phyloP scores from a whole-genome alignment of 2,888 invertebrate species.

The Cryptocephalus moraei region DNA sequence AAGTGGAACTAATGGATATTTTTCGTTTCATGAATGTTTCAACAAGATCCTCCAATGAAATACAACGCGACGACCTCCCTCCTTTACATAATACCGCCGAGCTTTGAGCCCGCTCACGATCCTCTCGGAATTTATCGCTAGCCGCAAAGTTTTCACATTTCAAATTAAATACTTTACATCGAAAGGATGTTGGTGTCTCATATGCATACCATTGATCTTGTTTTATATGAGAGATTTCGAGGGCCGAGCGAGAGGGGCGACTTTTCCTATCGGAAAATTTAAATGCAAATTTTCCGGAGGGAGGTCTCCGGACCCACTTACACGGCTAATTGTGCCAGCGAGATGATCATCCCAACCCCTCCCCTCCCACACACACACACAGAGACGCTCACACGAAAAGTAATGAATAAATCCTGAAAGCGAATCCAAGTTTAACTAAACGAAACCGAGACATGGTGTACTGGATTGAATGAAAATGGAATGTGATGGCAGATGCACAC shows the following conservation, averaged over 20 bases:
- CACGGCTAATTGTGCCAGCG: conserved; percentile 13
- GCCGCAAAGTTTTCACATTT: conserved; percentile 22
- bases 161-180: conserved; percentile 24
- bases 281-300: conserved; percentile 21
- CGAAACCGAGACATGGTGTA: too few species aligned
- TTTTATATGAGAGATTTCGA: conserved; percentile 26
- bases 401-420: too few species aligned
- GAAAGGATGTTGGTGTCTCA: conserved; percentile 22
- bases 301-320: conserved; percentile 7
- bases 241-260: conserved; percentile 1
- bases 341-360: conserved; percentile 4
- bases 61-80: too few species aligned
- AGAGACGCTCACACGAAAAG: too few species aligned
- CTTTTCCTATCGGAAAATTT: conserved; percentile 23
- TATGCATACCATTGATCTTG: conserved; percentile 32
- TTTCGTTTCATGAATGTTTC: too few species aligned
- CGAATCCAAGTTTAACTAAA: too few species aligned
- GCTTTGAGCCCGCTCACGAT: conserved; percentile 2
- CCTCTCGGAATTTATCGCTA: conserved; percentile 13
- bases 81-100: too few species aligned
- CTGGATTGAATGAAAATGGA: too few species aligned
- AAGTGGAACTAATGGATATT: too few species aligned
- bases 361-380: too few species aligned
- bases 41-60: too few species aligned
- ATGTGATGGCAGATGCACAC: too few species aligned